A percentile compares a stretch with the other conserved stretches of the same genome.
Conservation (phyloP, 2,797 vertebrate species). For the Clarias fuscus region DNA sequence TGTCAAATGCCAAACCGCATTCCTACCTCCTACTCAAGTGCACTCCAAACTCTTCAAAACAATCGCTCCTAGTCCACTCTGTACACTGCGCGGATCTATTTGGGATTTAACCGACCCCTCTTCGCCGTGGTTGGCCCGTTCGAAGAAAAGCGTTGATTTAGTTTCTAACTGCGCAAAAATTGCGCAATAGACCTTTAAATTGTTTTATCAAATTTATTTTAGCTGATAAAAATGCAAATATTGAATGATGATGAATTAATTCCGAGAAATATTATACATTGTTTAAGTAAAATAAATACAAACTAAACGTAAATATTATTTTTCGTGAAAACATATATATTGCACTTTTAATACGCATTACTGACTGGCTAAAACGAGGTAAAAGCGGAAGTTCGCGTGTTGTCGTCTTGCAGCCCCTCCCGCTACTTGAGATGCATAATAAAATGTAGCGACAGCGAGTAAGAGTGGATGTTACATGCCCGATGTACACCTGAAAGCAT, state of each 20-base stretch:
- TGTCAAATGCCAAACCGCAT: not conserved
- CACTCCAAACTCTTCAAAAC: not conserved
- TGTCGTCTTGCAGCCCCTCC: not conserved
- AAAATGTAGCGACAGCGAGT: slow-evolving; percentile 9
- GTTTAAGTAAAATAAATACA: not conserved
- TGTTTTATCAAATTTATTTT: not conserved
- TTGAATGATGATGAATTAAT: not conserved
- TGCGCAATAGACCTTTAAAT: not conserved
- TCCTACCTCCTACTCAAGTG: not conserved
- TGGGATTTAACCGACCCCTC: not conserved
- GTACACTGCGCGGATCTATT: not conserved
- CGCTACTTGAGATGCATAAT: not conserved
- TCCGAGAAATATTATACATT: not conserved
- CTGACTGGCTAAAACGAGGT: not conserved
- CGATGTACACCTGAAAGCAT: not conserved
- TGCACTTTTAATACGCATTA: slow-evolving; percentile 7
- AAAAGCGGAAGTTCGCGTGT: slow-evolving; percentile 2
- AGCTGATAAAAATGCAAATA: not conserved
- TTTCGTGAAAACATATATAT: too few relatives aligned
- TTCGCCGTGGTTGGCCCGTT: not conserved
- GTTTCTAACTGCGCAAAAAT: not conserved
- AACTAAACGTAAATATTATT: not conserved
- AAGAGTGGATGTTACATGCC: not conserved
- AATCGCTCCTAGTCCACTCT: not conserved
- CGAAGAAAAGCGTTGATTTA: not conserved